Evolutionary conservation across 2,797 vertebrate species (phyloP), one percentile per base, ranked within the genome.

Genomic region (Tangara arthus): DNA sequence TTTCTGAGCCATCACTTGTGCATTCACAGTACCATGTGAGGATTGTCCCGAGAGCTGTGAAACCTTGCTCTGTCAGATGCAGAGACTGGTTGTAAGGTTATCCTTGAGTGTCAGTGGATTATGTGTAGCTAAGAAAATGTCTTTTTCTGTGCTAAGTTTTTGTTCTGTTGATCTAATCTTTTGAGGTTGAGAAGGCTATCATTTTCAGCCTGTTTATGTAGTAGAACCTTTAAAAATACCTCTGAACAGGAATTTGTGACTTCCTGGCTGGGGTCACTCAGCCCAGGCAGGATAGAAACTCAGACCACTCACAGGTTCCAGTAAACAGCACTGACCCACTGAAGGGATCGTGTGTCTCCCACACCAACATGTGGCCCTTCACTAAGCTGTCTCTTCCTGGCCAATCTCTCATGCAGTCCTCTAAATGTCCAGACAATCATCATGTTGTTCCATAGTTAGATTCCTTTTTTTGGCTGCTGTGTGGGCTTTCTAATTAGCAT

Each of bases 191-290:
- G 34, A 55, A 90, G 60, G 47, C 69, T 90, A 10, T 94, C 1
- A 91, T 95, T 95, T 92, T 92, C 77, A 88, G 66, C 60, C 80
- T 94, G 79, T 91, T 96, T 92, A 70, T 93, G 50, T 81, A 84
- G 41, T 63, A 11, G 34, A 91, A 79, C 61, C 34, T 96, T 96
- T 84, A 95, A 97, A 96, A 97, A 96, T 97, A 97, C 87, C 73
- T 95, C 94, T 49, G 32, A 90, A 72, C 44, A 89, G 87, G 93
- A 92, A 81, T 87, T 71, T 90, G 63, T 8, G 60, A 12, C 77
- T 94, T 95, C 79, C 35, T 88, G 55, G 55, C 53, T 84, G 75
- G 81, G 78, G 68, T 95, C 82, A 77, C 78, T 61, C 35, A 70
- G 47, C 52, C 70, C 23, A 69, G 37, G 52, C 65, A 61, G 90